Evolutionary conservation across 2,888 invertebrate species (phyloP), one percentile per base, ranked within the genome.

Genomic region (Callinectes sapidus): DNA sequence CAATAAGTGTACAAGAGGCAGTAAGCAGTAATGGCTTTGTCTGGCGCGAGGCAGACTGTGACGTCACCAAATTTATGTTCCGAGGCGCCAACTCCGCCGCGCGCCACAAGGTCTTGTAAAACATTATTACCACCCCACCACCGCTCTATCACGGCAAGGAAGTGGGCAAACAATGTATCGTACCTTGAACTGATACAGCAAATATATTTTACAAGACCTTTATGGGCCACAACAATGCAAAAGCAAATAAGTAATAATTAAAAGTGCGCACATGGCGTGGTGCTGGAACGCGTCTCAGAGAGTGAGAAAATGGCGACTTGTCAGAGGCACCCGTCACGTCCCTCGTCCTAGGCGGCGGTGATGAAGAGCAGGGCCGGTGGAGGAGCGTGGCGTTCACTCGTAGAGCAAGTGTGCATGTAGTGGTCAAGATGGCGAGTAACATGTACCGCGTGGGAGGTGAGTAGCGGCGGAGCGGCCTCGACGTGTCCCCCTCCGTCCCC

Each of bases 241-340:
- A 71, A 5, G n/a, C 23, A 8, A 6, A 71, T 3, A 8, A 35
- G 87, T 87, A 92, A 90, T 92, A 92, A 87, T 92, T 48, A 92
- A 92, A 92, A 92, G 87, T 92, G 77, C 54, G 39, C n/a, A 90
- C 32, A 71, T 87, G 42, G 81, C 13, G 32, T 28, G 61, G 71
- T 93, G 86, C 77, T 93, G 93, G 93, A 93, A 93, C 93, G 93
- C 93, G 93, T 93, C 93, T 91, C 89, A 85, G 91, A 91, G 89
- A 93, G 89, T 91, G 93, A 93, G 91, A 93, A 93, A 93, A 93
- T 93, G 93, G 93, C 93, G 93, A 91, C 91, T 93, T 91, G 93
- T 91, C 66, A 89, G 93, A 71, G 91, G 91, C 35, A 55, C 55
- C 93, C 55, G 89, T 77, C 93, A 93, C 89, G 91, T 87, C 91